Conservation (phyloP, 1,140 invertebrate genomes). For the Drosophila bocki region DNA sequence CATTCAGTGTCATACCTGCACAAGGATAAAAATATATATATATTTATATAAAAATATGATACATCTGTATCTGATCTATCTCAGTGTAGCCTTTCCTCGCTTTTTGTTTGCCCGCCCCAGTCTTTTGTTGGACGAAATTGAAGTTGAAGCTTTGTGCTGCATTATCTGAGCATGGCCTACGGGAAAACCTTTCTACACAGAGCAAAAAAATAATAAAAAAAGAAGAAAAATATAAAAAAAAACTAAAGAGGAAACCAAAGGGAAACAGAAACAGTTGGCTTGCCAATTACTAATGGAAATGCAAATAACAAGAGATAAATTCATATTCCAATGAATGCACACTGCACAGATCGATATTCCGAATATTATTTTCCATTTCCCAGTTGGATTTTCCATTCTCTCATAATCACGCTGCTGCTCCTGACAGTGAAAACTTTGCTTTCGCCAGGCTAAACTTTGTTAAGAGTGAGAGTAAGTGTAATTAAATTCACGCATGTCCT, state of each 20-base stretch:
- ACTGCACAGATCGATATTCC: slow-evolving; percentile 1
- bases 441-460: slow-evolving; percentile 15
- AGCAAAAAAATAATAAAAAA: not conserved
- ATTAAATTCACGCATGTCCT: slow-evolving; percentile 68
- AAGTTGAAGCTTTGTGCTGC: slow-evolving; percentile 74
- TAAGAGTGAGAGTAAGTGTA: slow-evolving; percentile 59
- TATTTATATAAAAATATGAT: not conserved
- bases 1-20: not conserved
- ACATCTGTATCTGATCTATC: not conserved
- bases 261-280: slow-evolving; percentile 4
- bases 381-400: not conserved
- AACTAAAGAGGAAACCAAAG: not conserved
- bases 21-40: not conserved
- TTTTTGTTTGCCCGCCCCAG: slow-evolving; percentile 61
- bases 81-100: slow-evolving; percentile 8
- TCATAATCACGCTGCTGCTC: not conserved
- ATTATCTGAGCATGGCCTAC: slow-evolving; percentile 57
- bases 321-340: slow-evolving; percentile 1
- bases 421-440: slow-evolving; percentile 22
- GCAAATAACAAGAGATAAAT: slow-evolving; percentile 4
- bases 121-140: slow-evolving; percentile 57
- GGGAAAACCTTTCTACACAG: slow-evolving; percentile 43
- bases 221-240: not conserved
- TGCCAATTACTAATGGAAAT: slow-evolving; percentile 20
- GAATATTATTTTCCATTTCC: slow-evolving; percentile 9